These are phyloP conservation scores for Amphipoea oculea DNA, from an alignment of 2,888 invertebrate genomes.

Conservation along the genomic window DNA sequence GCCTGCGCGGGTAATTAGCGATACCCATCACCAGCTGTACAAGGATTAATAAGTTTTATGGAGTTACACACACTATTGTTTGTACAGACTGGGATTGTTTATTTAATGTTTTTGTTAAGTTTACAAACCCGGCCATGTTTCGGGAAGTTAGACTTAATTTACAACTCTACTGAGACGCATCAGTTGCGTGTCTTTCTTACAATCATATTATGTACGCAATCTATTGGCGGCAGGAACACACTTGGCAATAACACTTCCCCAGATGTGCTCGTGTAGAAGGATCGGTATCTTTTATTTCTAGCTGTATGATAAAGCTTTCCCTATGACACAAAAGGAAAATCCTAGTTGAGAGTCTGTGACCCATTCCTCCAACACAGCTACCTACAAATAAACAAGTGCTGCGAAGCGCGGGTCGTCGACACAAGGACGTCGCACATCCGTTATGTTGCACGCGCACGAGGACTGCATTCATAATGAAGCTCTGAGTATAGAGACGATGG, in stretches of 20 bases:
- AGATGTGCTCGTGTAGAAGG: too few species aligned
- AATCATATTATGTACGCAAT: neutral
- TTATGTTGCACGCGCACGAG: slow-evolving; percentile 13
- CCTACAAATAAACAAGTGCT: slow-evolving; percentile 30
- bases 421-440: slow-evolving; percentile 64
- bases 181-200: too few species aligned
- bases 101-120: neutral
- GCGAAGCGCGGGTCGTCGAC: slow-evolving; percentile 56
- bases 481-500: slow-evolving; percentile 3
- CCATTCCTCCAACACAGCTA: slow-evolving; percentile 17
- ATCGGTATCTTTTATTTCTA: neutral
- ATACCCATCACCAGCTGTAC: slow-evolving; percentile 31
- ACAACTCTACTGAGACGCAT: neutral
- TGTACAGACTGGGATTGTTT: neutral
- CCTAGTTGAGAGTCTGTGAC: neutral
- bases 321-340: neutral
- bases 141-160: neutral
- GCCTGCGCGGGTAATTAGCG: slow-evolving; percentile 71
- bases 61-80: slow-evolving; percentile 9
- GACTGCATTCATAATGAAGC: slow-evolving; percentile 37
- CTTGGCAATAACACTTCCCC: too few species aligned
- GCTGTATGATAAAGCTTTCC: neutral
- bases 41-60: slow-evolving; percentile 46
- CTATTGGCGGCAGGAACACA: neutral
- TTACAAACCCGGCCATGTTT: neutral